Evolutionary conservation across 1,140 invertebrate species (phyloP).

Genomic region (Rhyacophila brunnea): DNA sequence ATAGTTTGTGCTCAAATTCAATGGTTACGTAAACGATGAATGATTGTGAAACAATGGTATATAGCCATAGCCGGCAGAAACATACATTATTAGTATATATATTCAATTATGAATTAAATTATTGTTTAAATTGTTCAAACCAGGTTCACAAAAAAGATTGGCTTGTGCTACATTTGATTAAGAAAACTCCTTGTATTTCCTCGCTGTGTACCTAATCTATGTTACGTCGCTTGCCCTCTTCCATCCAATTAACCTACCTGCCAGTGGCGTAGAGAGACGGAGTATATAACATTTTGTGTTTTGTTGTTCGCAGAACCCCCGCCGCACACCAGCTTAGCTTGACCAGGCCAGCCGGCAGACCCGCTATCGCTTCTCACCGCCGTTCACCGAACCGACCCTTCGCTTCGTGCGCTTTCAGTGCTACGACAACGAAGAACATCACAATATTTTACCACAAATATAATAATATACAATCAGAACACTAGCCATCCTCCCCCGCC

Average conservation of each 20-base stretch:
- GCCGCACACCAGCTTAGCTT: slow-evolving; percentile 47
- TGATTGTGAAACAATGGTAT: too few relatives aligned
- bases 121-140: too few relatives aligned
- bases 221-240: background rate
- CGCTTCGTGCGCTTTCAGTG: slow-evolving; percentile 29
- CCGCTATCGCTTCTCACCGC: slow-evolving; percentile 47
- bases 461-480: background rate
- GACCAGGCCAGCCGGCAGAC: slow-evolving; percentile 45
- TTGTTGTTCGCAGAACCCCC: slow-evolving; percentile 57
- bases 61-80: too few relatives aligned
- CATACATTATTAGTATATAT: too few relatives aligned
- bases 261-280: slow-evolving; percentile 14
- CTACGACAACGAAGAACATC: slow-evolving; percentile 8
- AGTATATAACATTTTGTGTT: slow-evolving; percentile 42
- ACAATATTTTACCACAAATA: background rate
- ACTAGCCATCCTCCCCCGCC: slow-evolving; percentile 42
- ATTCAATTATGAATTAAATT: too few relatives aligned
- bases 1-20: too few relatives aligned
- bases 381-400: slow-evolving; percentile 34
- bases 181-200: too few relatives aligned
- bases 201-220: too few relatives aligned
- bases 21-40: too few relatives aligned
- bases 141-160: too few relatives aligned
- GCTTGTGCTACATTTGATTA: too few relatives aligned
- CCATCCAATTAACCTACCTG: background rate